Conservation (phyloP, 2,797 vertebrate species). For the Rhinoraja longicauda region DNA sequence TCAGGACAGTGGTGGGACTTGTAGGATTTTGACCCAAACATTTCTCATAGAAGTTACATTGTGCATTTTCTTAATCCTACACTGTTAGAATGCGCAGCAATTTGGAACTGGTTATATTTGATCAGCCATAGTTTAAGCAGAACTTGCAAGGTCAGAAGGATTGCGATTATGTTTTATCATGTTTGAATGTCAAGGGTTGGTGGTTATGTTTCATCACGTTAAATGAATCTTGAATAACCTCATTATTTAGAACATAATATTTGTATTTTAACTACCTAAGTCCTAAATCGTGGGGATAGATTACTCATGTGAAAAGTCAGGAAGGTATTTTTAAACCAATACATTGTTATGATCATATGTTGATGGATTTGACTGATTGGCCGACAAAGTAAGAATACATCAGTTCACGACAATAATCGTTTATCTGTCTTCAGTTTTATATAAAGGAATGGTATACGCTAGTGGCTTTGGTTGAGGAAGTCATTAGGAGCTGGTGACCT, state of each 20-base stretch:
- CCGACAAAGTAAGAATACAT: constrained; percentile 9
- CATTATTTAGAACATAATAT: constrained; percentile 12
- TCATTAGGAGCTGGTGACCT: constrained; percentile 43
- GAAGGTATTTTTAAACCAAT: neutral
- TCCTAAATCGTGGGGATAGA: neutral
- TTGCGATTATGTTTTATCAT: neutral
- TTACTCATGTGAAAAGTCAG: constrained; percentile 2
- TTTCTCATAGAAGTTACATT: neutral
- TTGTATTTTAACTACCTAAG: neutral
- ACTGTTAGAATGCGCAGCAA: neutral
- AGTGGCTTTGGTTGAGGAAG: constrained; percentile 47
- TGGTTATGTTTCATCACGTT: neutral
- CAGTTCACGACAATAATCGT: constrained; percentile 19
- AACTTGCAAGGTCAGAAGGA: neutral
- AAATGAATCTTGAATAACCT: neutral
- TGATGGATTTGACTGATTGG: constrained; percentile 11
- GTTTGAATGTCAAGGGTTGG: too few species aligned
- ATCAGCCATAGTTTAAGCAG: neutral
- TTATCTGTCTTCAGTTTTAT: constrained; percentile 32
- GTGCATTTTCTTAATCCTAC: neutral
- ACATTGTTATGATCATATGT: constrained; percentile 23
- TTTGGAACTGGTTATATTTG: neutral
- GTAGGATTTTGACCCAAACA: neutral
- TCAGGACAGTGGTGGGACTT: neutral
- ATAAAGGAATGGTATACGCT: constrained; percentile 41